These are phyloP conservation scores for Plemyria rubiginata DNA, from an alignment of 2,888 invertebrate genomes.

Conservation along the genomic window DNA sequence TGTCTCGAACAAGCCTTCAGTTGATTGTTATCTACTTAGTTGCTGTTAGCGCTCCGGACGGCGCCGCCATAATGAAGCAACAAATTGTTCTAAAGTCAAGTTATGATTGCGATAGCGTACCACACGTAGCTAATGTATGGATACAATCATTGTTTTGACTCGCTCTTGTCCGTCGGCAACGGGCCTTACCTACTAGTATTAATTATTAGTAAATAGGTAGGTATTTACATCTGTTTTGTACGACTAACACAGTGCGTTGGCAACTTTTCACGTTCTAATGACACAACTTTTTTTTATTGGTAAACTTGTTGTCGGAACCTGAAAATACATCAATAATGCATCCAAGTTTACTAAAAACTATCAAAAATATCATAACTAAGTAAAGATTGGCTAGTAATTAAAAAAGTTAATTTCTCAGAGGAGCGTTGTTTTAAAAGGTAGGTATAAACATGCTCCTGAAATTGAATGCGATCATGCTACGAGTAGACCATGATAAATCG, in stretches of 20 bases:
- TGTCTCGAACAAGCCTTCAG: conserved; percentile 83
- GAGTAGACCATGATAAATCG: conserved; percentile 31
- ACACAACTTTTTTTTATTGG: too few relatives aligned
- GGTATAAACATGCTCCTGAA: background rate
- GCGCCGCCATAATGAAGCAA: conserved; percentile 78
- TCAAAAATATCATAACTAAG: too few relatives aligned
- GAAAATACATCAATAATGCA: too few relatives aligned
- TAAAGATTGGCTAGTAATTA: too few relatives aligned
- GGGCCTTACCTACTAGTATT: background rate
- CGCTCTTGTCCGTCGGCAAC: conserved; percentile 1
- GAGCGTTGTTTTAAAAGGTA: too few relatives aligned
- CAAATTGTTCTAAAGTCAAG: conserved; percentile 73
- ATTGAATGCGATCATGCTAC: conserved; percentile 26
- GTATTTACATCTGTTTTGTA: background rate
- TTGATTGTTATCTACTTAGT: conserved; percentile 84
- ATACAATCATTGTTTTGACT: conserved; percentile 15
- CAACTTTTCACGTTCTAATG: background rate
- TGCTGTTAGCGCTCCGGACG: conserved; percentile 80
- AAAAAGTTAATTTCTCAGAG: too few relatives aligned
- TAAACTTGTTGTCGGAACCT: too few relatives aligned
- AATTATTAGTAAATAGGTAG: background rate
- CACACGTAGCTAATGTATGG: conserved; percentile 34
- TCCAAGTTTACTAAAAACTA: background rate
- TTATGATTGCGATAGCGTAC: conserved; percentile 59
- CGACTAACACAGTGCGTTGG: background rate